Conservation (phyloP, 2,113 vertebrate genomes). For the Hoplias malabaricus region DNA sequence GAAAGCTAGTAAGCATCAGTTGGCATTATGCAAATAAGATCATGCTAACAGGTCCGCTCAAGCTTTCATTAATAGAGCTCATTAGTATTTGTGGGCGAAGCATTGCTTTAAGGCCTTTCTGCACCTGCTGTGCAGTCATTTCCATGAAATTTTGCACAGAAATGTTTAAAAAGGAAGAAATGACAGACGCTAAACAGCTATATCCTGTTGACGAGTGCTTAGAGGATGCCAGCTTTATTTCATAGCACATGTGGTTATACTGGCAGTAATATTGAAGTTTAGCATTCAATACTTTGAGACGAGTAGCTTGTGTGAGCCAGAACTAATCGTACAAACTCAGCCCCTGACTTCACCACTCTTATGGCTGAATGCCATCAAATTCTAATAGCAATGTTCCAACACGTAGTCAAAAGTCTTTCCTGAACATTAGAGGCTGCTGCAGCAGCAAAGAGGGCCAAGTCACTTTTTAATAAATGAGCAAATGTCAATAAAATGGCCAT, state of each 20-base stretch:
- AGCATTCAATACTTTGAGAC: too few relatives aligned
- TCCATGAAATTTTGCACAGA: not conserved
- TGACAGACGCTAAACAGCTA: not conserved
- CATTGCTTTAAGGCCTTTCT: not conserved
- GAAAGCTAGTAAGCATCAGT: not conserved
- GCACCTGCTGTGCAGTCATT: not conserved
- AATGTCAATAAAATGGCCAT: too few relatives aligned
- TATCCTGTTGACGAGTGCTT: not conserved
- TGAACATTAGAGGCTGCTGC: too few relatives aligned
- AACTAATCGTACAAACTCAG: too few relatives aligned
- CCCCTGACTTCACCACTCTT: too few relatives aligned
- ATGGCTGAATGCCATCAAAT: too few relatives aligned
- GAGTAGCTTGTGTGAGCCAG: too few relatives aligned
- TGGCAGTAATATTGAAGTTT: constrained; percentile 15
- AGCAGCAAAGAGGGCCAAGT: too few relatives aligned
- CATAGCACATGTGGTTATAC: constrained; percentile 29
- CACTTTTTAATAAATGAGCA: too few relatives aligned
- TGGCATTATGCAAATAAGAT: not conserved
- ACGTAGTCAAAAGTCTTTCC: too few relatives aligned
- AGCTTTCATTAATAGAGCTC: not conserved
- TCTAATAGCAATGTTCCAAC: too few relatives aligned
- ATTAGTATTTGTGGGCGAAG: not conserved
- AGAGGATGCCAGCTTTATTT: not conserved
- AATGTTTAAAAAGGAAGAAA: not conserved
- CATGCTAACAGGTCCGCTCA: not conserved